phyloP scores from a whole-genome alignment of 2,888 invertebrate genomes.

The Chaetogeoica ovagalla region DNA sequence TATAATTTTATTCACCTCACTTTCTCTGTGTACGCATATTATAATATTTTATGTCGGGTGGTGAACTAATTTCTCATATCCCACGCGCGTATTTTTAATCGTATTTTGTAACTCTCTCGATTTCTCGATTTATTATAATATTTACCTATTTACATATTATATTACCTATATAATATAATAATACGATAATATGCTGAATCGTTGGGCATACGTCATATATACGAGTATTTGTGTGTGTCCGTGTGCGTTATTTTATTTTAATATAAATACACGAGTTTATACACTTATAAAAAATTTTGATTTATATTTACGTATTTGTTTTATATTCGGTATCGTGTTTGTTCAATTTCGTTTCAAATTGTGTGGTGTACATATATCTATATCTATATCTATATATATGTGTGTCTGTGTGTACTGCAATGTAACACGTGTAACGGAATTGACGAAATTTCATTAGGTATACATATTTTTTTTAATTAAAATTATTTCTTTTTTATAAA shows the following conservation, averaged over 20 bases:
- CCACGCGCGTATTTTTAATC: background rate
- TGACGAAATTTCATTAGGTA: background rate
- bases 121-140: slow-evolving; percentile 35
- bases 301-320: too few species aligned
- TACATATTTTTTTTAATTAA: background rate
- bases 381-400: background rate
- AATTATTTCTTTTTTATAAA: background rate
- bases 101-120: slow-evolving; percentile 18
- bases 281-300: background rate
- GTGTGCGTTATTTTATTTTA: background rate
- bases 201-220: background rate
- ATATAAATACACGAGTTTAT: background rate
- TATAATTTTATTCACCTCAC: slow-evolving; percentile 37
- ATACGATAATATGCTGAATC: background rate
- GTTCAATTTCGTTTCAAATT: background rate
- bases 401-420: too few species aligned
- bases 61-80: slow-evolving; percentile 30
- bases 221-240: too few species aligned
- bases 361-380: background rate
- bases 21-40: background rate
- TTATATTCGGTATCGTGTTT: background rate
- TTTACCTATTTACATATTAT: slow-evolving; percentile 1
- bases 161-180: background rate
- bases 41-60: background rate
- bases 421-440: background rate